Evolutionary conservation across 2,113 vertebrate genomes (phyloP).

Genomic region (Corvus cornix): DNA sequence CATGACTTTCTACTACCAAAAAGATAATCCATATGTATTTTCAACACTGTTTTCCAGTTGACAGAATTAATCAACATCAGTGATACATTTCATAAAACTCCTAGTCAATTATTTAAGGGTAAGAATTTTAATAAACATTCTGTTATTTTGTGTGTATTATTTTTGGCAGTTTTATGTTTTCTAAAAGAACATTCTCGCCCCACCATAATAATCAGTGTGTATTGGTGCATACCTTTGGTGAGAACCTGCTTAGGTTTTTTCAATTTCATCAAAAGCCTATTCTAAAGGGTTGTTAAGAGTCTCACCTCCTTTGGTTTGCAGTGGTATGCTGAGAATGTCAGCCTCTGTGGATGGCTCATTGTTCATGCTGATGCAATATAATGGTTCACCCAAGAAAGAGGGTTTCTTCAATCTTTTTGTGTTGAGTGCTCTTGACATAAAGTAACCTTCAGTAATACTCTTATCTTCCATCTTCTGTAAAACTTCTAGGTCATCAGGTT

Average conservation of each 20-base stretch:
- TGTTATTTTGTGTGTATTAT: not conserved
- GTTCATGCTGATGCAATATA: conserved; percentile 46
- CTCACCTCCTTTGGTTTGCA: conserved; percentile 70
- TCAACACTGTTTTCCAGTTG: conserved; percentile 27
- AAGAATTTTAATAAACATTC: conserved; percentile 19
- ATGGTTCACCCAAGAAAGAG: conserved; percentile 72
- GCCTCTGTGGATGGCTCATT: conserved; percentile 55
- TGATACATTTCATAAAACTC: conserved; percentile 14
- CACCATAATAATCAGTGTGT: not conserved
- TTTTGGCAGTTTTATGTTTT: not conserved
- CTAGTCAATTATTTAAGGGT: not conserved
- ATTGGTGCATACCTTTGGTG: conserved; percentile 26
- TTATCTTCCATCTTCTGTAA: conserved; percentile 46
- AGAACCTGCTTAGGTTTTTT: conserved; percentile 42
- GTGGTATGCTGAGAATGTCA: conserved; percentile 56
- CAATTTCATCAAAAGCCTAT: conserved; percentile 50
- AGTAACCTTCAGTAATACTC: conserved; percentile 66
- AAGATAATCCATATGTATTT: not conserved
- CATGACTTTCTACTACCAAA: not conserved
- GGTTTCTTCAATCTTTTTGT: conserved; percentile 71
- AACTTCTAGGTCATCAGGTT: conserved; percentile 49
- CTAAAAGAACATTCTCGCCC: not conserved
- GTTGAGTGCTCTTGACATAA: conserved; percentile 75
- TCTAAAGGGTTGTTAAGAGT: conserved; percentile 45
- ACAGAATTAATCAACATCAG: conserved; percentile 48